Evolutionary conservation across 2,888 invertebrate species (phyloP).

Genomic region (Zygogramma bicolorata): DNA sequence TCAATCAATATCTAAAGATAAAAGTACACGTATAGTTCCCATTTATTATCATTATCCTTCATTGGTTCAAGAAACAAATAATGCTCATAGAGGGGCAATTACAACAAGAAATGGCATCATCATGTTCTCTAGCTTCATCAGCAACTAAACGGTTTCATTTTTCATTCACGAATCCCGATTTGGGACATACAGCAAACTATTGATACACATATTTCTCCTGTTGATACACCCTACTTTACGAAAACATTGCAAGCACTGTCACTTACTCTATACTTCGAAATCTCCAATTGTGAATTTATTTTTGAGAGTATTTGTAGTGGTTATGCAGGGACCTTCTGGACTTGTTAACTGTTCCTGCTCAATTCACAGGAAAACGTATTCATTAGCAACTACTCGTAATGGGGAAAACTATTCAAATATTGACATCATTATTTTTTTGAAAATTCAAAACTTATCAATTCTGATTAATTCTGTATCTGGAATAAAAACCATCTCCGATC

Average conservation of each 20-base stretch:
- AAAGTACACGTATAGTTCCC: too few species aligned
- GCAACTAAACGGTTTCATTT: not conserved
- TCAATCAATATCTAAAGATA: too few species aligned
- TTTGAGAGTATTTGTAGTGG: constrained; percentile 65
- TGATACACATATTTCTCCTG: too few species aligned
- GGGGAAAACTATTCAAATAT: constrained; percentile 14
- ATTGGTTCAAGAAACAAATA: too few species aligned
- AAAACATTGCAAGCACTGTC: constrained; percentile 5
- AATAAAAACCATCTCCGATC: too few species aligned
- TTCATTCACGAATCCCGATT: too few species aligned
- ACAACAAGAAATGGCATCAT: not conserved
- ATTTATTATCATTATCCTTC: too few species aligned
- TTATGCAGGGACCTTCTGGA: constrained; percentile 66
- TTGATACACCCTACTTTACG: not conserved
- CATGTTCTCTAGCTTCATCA: not conserved
- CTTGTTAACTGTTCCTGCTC: constrained; percentile 66
- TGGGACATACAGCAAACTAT: constrained; percentile 6
- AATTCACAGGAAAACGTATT: constrained; percentile 37
- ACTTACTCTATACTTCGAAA: constrained; percentile 83
- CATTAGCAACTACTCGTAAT: constrained; percentile 29
- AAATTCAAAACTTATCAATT: too few species aligned
- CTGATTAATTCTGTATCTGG: too few species aligned
- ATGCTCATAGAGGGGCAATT: too few species aligned
- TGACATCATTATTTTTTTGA: not conserved
- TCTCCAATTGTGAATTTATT: constrained; percentile 80